phyloP scores from a whole-genome alignment of 2,113 vertebrate genomes.

The Neomonachus schauinslandi region DNA sequence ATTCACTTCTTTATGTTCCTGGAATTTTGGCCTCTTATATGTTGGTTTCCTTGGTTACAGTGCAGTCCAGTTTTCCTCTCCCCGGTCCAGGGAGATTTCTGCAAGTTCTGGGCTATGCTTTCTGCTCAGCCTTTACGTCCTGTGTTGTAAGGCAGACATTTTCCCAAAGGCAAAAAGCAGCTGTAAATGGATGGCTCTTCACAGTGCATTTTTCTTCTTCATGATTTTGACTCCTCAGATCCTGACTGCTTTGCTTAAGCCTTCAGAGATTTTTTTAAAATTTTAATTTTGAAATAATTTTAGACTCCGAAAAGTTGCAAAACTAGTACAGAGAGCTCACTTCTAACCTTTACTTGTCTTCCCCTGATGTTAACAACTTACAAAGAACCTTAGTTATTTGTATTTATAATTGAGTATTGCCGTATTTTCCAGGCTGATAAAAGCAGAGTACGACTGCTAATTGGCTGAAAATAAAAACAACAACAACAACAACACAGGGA shows the following conservation, averaged over 20 bases:
- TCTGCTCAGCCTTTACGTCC: not conserved
- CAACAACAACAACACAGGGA: not conserved
- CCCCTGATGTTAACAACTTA: not conserved
- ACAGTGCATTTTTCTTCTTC: not conserved
- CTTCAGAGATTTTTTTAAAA: not conserved
- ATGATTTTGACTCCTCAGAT: not conserved
- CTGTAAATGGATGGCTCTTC: not conserved
- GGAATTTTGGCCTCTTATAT: constrained; percentile 1
- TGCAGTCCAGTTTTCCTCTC: not conserved
- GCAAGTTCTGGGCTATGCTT: not conserved
- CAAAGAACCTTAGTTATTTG: not conserved
- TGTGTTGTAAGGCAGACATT: not conserved
- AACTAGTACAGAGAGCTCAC: not conserved
- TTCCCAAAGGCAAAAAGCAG: not conserved
- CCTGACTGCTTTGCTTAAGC: not conserved
- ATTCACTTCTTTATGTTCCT: not conserved
- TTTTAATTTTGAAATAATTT: not conserved
- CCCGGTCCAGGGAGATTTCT: not conserved
- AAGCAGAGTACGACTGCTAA: not conserved
- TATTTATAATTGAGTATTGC: not conserved
- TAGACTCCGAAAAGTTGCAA: not conserved
- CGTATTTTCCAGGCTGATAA: not conserved
- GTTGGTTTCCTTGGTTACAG: constrained; percentile 58
- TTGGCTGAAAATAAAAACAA: not conserved
- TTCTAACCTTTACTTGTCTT: not conserved